Evolutionary conservation across 2,113 vertebrate species (phyloP).

Genomic region (Sinocyclocheilus grahami): DNA sequence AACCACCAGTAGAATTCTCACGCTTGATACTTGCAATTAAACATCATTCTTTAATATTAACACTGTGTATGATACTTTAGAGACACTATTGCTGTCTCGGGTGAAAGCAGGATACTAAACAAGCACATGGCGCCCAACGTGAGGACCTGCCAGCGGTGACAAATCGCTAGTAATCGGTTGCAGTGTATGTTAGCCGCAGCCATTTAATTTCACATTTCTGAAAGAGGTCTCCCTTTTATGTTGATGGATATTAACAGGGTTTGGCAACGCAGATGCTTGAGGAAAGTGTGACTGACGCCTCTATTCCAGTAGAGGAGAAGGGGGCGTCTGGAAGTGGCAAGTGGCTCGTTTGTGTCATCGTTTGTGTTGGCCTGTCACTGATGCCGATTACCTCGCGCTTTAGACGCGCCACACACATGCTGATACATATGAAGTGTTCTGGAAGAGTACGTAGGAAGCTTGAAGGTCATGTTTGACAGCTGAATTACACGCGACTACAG

Average conservation of each 20-base stretch:
- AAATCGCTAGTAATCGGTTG: neutral
- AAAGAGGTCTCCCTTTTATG: constrained; percentile 5
- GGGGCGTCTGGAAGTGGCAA: constrained; percentile 20
- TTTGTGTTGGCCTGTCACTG: constrained; percentile 5
- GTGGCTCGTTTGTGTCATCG: neutral
- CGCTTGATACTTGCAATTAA: neutral
- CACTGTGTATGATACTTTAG: neutral
- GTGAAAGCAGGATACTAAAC: neutral
- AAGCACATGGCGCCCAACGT: neutral
- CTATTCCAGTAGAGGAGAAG: neutral
- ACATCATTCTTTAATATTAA: neutral
- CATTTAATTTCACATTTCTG: neutral
- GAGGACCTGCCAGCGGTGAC: constrained; percentile 25
- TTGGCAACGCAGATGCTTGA: neutral
- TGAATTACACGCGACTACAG: neutral
- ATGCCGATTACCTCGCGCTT: neutral
- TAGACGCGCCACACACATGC: neutral
- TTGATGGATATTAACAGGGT: neutral
- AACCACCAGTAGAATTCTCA: neutral
- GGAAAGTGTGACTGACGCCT: neutral
- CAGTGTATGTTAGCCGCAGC: neutral
- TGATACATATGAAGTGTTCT: neutral
- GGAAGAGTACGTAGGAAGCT: neutral
- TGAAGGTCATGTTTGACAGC: constrained; percentile 20
- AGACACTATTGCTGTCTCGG: neutral